Percentiles rank a stretch among this genome's conserved stretches.
These are phyloP conservation scores for Eulemur macaco DNA, from an alignment of 2,113 vertebrate species.

Conservation along the genomic window DNA sequence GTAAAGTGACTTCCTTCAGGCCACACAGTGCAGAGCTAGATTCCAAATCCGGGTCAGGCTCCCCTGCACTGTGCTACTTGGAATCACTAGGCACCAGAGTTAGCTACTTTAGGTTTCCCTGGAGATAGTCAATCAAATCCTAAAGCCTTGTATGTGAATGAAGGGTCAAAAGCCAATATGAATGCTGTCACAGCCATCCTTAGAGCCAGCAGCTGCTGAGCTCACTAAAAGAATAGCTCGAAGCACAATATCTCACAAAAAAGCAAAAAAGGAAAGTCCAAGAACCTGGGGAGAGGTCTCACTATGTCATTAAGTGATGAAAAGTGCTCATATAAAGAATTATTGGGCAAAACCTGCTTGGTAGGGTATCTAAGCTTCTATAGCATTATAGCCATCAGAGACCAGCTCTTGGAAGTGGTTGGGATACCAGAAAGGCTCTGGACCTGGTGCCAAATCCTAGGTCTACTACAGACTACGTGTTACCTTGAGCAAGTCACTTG, in stretches of 20 bases:
- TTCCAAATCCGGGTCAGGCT: background rate
- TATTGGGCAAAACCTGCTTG: background rate
- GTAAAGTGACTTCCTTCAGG: slow-evolving; percentile 10
- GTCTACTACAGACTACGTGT: background rate
- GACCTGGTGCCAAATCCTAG: background rate
- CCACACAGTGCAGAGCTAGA: background rate
- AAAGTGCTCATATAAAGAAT: background rate
- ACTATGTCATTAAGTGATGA: background rate
- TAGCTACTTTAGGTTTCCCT: background rate
- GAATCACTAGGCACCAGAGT: background rate
- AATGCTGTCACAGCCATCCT: background rate
- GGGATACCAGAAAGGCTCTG: background rate
- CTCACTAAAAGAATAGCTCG: background rate
- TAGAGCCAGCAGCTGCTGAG: background rate
- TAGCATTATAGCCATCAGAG: background rate
- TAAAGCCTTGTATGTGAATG: background rate
- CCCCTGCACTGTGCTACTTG: background rate
- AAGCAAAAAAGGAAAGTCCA: background rate
- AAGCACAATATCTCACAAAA: background rate
- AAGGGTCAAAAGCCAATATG: background rate
- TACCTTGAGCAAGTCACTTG: background rate
- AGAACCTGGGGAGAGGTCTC: too few relatives aligned
- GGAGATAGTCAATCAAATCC: slow-evolving; percentile 28
- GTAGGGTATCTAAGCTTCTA: background rate
- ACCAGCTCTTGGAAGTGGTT: background rate